Percentiles rank a stretch among this genome's conserved stretches.
Conservation (phyloP, 35 echinoderm and acorn worm species). For the Apostichopus japonicus region DNA sequence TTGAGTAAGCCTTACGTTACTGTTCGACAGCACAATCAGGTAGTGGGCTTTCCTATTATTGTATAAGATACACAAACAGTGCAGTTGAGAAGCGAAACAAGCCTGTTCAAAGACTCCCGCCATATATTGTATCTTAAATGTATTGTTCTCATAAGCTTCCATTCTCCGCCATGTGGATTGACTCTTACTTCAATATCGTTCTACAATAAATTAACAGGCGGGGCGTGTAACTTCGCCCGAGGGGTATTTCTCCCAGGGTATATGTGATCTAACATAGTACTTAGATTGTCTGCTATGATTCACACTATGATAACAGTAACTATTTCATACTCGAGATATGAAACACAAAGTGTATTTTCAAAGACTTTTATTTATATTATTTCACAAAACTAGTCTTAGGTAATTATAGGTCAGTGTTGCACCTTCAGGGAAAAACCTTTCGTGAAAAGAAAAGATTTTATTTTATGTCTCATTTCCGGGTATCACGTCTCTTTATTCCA, state of each 20-base stretch:
- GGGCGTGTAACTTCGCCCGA: background rate
- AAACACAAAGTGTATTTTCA: background rate
- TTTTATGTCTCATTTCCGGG: background rate
- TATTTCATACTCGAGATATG: slow-evolving; percentile 10
- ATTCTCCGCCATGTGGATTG: background rate
- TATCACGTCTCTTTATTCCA: slow-evolving; percentile 3
- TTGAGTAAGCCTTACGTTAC: too few relatives aligned
- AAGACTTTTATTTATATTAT: background rate
- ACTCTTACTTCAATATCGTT: too few relatives aligned
- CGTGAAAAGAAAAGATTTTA: background rate
- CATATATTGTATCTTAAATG: too few relatives aligned
- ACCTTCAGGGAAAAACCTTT: background rate
- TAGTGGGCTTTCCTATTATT: too few relatives aligned
- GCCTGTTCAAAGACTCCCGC: background rate
- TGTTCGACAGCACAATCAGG: too few relatives aligned
- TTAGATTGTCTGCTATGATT: background rate
- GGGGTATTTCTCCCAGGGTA: background rate
- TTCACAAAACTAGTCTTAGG: too few relatives aligned
- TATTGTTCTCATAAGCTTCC: too few relatives aligned
- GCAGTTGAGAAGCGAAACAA: background rate
- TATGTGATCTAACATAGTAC: too few relatives aligned
- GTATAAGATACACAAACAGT: background rate
- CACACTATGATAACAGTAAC: background rate
- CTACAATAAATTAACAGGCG: background rate
- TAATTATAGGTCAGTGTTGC: background rate